Evolutionary conservation across 2,797 vertebrate genomes (phyloP).

Genomic region (Taeniopygia guttata): DNA sequence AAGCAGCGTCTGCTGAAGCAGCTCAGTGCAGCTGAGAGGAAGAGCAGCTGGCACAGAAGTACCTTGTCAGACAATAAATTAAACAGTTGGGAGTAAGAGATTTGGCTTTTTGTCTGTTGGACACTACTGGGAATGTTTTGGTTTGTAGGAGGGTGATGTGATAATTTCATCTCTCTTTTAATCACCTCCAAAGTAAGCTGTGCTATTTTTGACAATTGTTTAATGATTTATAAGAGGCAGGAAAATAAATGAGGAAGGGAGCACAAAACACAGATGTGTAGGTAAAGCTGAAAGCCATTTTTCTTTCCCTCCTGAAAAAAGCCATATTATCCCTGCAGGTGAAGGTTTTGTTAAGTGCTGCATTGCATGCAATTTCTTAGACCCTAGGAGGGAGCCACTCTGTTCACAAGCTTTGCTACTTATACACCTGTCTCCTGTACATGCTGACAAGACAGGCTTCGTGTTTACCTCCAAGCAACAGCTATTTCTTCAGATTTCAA

Average conservation of each 20-base stretch:
- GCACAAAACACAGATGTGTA: neutral
- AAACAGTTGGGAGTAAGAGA: neutral
- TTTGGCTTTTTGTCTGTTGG: neutral
- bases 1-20: neutral
- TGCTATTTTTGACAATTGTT: neutral
- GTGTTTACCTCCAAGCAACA: neutral
- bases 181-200: neutral
- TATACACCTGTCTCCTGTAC: neutral
- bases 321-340: neutral
- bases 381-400: neutral
- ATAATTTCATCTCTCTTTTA: neutral
- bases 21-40: neutral
- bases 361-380: neutral
- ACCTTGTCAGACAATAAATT: neutral
- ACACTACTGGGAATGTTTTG: neutral
- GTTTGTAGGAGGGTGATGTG: neutral
- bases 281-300: neutral
- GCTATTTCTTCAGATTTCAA: neutral
- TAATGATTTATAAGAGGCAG: neutral
- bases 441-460: neutral
- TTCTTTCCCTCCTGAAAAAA: neutral
- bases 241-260: neutral
- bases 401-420: neutral
- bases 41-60: neutral
- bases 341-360: neutral